A percentile compares a stretch with the other conserved stretches of the same genome.
Evolutionary conservation across 30 jellyfish, hydroid and myxozoan species (phyloP).

Genomic region (Rhopilema esculentum): DNA sequence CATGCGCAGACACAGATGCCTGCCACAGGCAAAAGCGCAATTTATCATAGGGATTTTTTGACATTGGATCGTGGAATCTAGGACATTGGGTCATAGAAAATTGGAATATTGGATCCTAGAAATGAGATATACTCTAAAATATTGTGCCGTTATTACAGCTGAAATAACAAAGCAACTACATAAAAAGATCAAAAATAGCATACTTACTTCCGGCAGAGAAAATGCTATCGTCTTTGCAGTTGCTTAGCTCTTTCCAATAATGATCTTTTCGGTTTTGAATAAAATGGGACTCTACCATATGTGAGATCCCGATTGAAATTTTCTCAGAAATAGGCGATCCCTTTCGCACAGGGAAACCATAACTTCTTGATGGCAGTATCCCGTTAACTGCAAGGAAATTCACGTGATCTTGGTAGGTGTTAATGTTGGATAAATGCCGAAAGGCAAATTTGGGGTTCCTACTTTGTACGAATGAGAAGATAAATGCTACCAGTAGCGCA

Average conservation of each 20-base stretch:
- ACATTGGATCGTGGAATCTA: too few relatives aligned
- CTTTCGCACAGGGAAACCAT: slow-evolving; percentile 53
- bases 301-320: slow-evolving; percentile 44
- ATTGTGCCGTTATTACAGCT: too few relatives aligned
- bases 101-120: too few relatives aligned
- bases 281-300: slow-evolving; percentile 37
- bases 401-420: background rate
- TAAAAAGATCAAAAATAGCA: background rate
- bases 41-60: too few relatives aligned
- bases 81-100: too few relatives aligned
- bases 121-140: too few relatives aligned
- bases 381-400: slow-evolving; percentile 7
- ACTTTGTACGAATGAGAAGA: too few relatives aligned
- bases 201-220: slow-evolving; percentile 35
- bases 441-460: too few relatives aligned
- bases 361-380: slow-evolving; percentile 47
- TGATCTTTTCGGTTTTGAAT: slow-evolving; percentile 9
- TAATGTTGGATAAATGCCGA: background rate
- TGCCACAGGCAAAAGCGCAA: too few relatives aligned
- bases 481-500: too few relatives aligned
- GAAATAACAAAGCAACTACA: background rate
- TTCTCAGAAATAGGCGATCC: slow-evolving; percentile 45
- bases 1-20: too few relatives aligned
- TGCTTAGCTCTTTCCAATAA: slow-evolving; percentile 38
- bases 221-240: slow-evolving; percentile 9